A percentile compares a stretch with the other conserved stretches of the same genome.
Evolutionary conservation across 2,888 invertebrate species (phyloP).

Genomic region (Agriopis leucophaearia): DNA sequence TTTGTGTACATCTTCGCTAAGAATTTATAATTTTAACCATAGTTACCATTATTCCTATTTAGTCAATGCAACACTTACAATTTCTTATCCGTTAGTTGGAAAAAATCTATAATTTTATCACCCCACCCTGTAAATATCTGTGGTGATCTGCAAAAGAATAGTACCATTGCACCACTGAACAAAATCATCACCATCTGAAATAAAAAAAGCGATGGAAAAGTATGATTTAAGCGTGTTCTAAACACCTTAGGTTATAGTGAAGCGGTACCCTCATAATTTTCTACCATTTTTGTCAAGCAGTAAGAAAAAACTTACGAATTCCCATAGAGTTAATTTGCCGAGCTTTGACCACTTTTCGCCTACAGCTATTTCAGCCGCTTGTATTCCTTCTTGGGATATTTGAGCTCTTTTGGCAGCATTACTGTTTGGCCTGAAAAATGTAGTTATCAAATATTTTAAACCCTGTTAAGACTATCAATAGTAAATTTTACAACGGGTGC

Average conservation of each 20-base stretch:
- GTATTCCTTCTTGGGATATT: constrained; percentile 71
- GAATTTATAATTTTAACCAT: too few relatives aligned
- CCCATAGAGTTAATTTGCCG: constrained; percentile 69
- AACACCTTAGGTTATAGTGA: too few relatives aligned
- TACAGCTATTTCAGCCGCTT: constrained; percentile 61
- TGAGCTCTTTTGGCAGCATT: constrained; percentile 83
- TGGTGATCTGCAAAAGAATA: constrained; percentile 72
- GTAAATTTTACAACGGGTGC: too few relatives aligned
- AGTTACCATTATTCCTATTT: too few relatives aligned
- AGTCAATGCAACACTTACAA: constrained; percentile 65
- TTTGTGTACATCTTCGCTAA: too few relatives aligned
- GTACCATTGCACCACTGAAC: constrained; percentile 58
- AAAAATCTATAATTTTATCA: constrained; percentile 55
- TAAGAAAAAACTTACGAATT: constrained; percentile 60
- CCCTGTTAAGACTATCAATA: too few relatives aligned
- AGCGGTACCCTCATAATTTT: too few relatives aligned
- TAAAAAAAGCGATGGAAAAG: not conserved
- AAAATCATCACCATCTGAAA: constrained; percentile 68
- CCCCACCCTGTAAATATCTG: constrained; percentile 75
- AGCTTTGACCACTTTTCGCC: constrained; percentile 57
- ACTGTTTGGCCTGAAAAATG: constrained; percentile 81
- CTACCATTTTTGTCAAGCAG: too few relatives aligned
- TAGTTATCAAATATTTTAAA: not conserved
- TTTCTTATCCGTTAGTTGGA: constrained; percentile 48
- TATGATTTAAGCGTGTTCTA: too few relatives aligned